Evolutionary conservation across 30 jellyfish, hydroid and myxozoan genomes (phyloP).

Genomic region (Aurelia aurita): DNA sequence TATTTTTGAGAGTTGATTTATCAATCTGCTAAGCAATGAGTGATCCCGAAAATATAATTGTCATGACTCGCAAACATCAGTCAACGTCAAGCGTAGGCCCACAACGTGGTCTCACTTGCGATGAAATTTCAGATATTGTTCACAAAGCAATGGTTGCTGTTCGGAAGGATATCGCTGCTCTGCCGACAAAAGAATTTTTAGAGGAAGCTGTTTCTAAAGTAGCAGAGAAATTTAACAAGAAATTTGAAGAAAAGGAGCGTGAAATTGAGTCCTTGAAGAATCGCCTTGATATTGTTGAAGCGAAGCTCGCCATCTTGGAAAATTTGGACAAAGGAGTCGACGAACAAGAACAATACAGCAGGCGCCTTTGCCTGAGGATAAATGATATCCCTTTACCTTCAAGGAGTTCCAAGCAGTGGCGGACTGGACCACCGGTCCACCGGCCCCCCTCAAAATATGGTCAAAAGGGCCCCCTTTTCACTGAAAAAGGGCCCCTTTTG

Average conservation of each 20-base stretch:
- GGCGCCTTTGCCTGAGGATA: no score
- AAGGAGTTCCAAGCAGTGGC: no score
- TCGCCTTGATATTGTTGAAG: conserved; percentile 14
- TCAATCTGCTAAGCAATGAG: no score
- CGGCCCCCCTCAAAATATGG: no score
- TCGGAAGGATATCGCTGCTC: conserved; percentile 11
- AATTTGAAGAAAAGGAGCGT: no score
- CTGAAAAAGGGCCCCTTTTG: no score
- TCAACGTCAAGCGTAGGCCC: conserved; percentile 17
- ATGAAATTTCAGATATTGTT: conserved; percentile 15
- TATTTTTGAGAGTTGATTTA: no score
- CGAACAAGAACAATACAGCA: conserved; percentile 28
- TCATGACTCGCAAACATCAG: conserved; percentile 16
- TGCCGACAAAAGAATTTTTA: conserved; percentile 15
- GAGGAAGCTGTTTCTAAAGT: no score
- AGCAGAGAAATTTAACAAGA: no score
- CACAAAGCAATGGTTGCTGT: conserved; percentile 15
- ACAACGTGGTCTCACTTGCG: conserved; percentile 4
- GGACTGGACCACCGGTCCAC: no score
- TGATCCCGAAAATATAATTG: conserved; percentile 3
- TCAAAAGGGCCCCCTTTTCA: no score
- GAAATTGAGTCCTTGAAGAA: conserved; percentile 6
- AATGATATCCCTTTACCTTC: no score
- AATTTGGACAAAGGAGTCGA: conserved; percentile 22
- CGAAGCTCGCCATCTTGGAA: conserved; percentile 20